These are phyloP conservation scores for Venustoraphidia nigricollis DNA, from an alignment of 2,888 invertebrate species.

Conservation along the genomic window DNA sequence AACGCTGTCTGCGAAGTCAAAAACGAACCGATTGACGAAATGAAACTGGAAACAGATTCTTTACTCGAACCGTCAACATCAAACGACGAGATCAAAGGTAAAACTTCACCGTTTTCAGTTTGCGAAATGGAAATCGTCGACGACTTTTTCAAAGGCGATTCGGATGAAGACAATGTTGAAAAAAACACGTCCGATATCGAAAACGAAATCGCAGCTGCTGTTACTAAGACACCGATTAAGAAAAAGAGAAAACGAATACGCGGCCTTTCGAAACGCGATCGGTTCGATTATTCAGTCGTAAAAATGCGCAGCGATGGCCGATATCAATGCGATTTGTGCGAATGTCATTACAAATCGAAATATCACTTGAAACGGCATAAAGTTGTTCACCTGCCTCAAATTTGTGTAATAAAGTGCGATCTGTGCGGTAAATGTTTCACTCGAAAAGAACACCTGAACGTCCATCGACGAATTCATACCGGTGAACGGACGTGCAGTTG, in stretches of 20 bases:
- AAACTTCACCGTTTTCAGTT: no score
- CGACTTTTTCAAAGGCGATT: no score
- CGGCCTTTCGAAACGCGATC: no score
- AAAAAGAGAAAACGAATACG: background rate
- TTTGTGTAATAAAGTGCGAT: background rate
- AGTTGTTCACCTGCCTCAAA: background rate
- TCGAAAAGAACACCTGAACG: background rate
- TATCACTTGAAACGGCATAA: conserved; percentile 1
- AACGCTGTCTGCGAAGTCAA: background rate
- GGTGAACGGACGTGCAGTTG: conserved; percentile 1
- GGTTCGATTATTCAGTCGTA: background rate
- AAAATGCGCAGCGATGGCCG: background rate
- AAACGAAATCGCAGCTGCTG: background rate
- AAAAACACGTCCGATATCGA: background rate
- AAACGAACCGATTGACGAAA: background rate
- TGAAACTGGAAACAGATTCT: no score
- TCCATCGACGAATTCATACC: conserved; percentile 2
- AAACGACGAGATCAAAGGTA: no score
- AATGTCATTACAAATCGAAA: conserved; percentile 1
- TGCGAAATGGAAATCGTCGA: no score
- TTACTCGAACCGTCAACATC: no score
- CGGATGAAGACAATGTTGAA: no score
- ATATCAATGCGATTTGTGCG: background rate
- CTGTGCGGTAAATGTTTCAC: conserved; percentile 2
- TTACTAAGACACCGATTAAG: background rate